A percentile compares a stretch with the other conserved stretches of the same genome.
Evolutionary conservation across 1,140 invertebrate genomes (phyloP).

Genomic region (Asobara japonica): DNA sequence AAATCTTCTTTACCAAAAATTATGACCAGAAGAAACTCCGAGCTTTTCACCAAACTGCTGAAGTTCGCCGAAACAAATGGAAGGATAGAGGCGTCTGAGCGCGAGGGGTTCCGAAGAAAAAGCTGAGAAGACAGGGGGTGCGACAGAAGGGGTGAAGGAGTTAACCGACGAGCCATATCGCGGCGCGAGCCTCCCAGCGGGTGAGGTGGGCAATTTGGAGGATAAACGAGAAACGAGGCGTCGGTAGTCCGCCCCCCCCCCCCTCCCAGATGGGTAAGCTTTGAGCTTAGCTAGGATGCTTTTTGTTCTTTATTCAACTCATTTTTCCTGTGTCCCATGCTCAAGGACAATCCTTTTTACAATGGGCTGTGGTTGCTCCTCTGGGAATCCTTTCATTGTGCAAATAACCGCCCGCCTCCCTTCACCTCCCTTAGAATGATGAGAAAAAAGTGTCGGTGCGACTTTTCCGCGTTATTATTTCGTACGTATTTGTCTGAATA

Average conservation of each 20-base stretch:
- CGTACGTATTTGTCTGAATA: not conserved
- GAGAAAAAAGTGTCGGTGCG: not conserved
- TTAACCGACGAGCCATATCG: not conserved
- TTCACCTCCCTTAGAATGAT: not conserved
- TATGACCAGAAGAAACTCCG: not conserved
- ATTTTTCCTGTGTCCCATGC: conserved; percentile 7
- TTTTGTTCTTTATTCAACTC: conserved; percentile 29
- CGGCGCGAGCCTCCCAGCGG: conserved; percentile 8
- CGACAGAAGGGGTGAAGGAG: not conserved
- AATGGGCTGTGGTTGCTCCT: not conserved
- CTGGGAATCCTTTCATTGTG: not conserved
- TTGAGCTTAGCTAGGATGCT: conserved; percentile 38
- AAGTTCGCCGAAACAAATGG: not conserved
- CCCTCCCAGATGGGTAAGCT: conserved; percentile 43
- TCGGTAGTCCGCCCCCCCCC: conserved; percentile 25
- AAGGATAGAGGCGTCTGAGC: not conserved
- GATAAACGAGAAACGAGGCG: conserved; percentile 40
- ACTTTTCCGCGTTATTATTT: not conserved
- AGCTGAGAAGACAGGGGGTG: not conserved
- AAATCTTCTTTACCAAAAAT: no score
- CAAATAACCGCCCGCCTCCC: not conserved
- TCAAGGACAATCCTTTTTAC: not conserved
- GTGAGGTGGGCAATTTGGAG: conserved; percentile 24
- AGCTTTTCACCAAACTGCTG: not conserved
- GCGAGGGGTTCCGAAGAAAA: not conserved